phyloP scores from a whole-genome alignment of 2,113 vertebrate genomes.

The Globicephala melas region DNA sequence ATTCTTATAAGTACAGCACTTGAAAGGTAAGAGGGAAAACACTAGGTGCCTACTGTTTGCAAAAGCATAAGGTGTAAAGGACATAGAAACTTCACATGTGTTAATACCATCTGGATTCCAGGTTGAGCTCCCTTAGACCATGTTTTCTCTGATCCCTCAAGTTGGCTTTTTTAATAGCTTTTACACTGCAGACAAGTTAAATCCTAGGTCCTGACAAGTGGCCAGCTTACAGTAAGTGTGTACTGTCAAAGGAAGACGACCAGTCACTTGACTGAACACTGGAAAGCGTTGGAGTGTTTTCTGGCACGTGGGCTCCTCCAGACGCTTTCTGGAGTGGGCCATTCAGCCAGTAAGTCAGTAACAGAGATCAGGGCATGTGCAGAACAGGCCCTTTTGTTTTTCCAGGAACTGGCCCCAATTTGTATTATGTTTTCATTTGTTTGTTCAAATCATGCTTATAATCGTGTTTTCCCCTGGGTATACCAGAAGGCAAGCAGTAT shows the following conservation, averaged over 20 bases:
- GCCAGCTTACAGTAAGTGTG: neutral
- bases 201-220: neutral
- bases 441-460: slow-evolving; percentile 47
- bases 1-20: neutral
- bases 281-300: neutral
- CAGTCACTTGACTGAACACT: neutral
- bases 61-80: neutral
- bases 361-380: slow-evolving; percentile 22
- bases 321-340: neutral
- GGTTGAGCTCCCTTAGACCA: neutral
- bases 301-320: neutral
- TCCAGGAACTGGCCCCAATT: slow-evolving; percentile 39
- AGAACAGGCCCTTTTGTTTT: slow-evolving; percentile 8
- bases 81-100: neutral
- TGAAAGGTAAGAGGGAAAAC: neutral
- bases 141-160: neutral
- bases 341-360: neutral
- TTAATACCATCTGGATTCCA: neutral
- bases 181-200: neutral
- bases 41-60: neutral
- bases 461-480: slow-evolving; percentile 30
- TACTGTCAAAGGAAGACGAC: neutral
- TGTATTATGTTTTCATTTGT: slow-evolving; percentile 54
- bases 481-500: slow-evolving; percentile 44
- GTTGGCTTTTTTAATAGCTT: neutral